Conservation (phyloP, 1,140 invertebrate species). For the Stegodyphus dumicola region DNA sequence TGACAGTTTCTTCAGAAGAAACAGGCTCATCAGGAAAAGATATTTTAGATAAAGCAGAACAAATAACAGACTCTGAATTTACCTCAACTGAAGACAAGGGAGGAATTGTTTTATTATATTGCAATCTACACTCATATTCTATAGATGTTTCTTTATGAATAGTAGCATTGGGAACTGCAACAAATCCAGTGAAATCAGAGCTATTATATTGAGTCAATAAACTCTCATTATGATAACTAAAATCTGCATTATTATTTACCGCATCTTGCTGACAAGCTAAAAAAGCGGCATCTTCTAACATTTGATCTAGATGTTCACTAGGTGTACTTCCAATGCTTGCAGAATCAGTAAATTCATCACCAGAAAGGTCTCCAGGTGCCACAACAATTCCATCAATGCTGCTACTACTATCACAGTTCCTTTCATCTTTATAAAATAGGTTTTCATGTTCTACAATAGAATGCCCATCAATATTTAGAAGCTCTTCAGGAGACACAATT, state of each 20-base stretch:
- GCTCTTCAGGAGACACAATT: conserved; percentile 44
- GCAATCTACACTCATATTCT: conserved; percentile 21
- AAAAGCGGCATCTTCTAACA: conserved; percentile 56
- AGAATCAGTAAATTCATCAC: conserved; percentile 59
- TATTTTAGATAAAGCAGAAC: conserved; percentile 26
- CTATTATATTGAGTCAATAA: not conserved
- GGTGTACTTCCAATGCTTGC: conserved; percentile 47
- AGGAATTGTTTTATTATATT: conserved; percentile 4
- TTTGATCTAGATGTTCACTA: conserved; percentile 40
- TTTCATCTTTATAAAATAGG: not conserved
- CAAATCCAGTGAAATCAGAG: not conserved
- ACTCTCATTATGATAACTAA: not conserved
- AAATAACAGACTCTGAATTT: conserved; percentile 30
- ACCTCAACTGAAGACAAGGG: conserved; percentile 9
- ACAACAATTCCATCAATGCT: conserved; percentile 31
- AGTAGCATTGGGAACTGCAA: not conserved
- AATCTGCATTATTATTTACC: conserved; percentile 55
- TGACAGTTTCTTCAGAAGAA: conserved; percentile 33
- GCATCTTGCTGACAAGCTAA: conserved; percentile 53
- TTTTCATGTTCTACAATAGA: conserved; percentile 11
- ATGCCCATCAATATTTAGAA: conserved; percentile 31
- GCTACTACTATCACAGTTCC: conserved; percentile 11
- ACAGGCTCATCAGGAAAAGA: not conserved
- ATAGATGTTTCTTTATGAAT: conserved; percentile 7
- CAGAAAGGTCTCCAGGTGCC: conserved; percentile 62